Evolutionary conservation across 2,797 vertebrate species (phyloP).

Genomic region (Echiichthys vipera): DNA sequence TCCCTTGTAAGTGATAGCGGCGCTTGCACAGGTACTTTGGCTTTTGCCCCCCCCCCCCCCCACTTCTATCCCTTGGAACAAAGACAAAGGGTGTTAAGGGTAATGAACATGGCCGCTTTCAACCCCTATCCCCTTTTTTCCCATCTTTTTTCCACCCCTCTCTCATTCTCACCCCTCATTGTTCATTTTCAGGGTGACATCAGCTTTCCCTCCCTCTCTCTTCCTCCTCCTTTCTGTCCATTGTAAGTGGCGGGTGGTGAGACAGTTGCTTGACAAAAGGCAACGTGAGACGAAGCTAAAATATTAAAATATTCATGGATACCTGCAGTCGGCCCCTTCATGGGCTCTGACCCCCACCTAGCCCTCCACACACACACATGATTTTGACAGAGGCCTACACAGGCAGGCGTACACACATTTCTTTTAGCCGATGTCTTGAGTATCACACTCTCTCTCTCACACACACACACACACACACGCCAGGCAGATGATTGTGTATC

Average conservation of each 20-base stretch:
- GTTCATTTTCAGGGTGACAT: slow-evolving; percentile 11
- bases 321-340: slow-evolving; percentile 58
- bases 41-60: background rate
- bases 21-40: slow-evolving; percentile 18
- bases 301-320: slow-evolving; percentile 84
- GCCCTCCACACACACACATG: background rate
- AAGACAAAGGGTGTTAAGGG: background rate
- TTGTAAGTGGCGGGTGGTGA: slow-evolving; percentile 56
- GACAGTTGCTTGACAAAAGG: slow-evolving; percentile 76
- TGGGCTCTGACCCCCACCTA: slow-evolving; percentile 51
- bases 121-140: background rate
- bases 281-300: slow-evolving; percentile 80
- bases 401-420: background rate
- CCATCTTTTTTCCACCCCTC: background rate
- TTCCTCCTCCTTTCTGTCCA: slow-evolving; percentile 16
- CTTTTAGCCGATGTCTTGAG: background rate
- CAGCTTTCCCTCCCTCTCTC: background rate
- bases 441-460: no score
- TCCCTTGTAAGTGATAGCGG: slow-evolving; percentile 36
- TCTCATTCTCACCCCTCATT: background rate
- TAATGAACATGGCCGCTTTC: background rate
- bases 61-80: background rate
- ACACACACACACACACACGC: background rate
- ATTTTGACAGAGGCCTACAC: background rate
- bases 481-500: slow-evolving; percentile 3